A percentile compares a stretch with the other conserved stretches of the same genome.
phyloP scores from a whole-genome alignment of 1,140 invertebrate species.

The Xylocopa sonorina region DNA sequence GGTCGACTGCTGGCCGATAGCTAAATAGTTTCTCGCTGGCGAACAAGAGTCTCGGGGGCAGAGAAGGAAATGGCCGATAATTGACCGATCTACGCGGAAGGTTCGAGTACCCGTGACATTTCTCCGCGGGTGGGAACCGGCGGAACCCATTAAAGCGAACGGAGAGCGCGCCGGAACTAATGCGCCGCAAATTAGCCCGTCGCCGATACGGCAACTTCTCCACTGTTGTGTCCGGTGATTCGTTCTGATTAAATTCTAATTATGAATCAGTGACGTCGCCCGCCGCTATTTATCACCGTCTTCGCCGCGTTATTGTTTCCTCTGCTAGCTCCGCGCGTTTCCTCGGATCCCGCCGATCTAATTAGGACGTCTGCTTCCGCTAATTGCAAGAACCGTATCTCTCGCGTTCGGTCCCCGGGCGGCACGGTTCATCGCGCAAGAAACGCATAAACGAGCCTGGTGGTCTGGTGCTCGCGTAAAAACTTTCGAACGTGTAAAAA shows the following conservation, averaged over 20 bases:
- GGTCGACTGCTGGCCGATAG: background rate
- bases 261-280: conserved; percentile 30
- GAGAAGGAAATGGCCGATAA: conserved; percentile 17
- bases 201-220: conserved; percentile 44
- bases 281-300: conserved; percentile 34
- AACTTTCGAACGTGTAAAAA: too few relatives aligned
- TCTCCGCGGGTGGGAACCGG: conserved; percentile 16
- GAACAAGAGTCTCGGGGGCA: too few relatives aligned
- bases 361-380: background rate
- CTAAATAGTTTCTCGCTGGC: too few relatives aligned
- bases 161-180: conserved; percentile 28
- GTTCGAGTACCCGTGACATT: background rate
- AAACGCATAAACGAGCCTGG: too few relatives aligned
- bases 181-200: conserved; percentile 50
- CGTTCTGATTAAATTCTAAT: conserved; percentile 56
- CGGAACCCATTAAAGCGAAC: conserved; percentile 40
- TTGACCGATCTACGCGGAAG: conserved; percentile 6
- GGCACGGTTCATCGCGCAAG: too few relatives aligned
- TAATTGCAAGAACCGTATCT: too few relatives aligned
- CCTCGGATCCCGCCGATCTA: background rate
- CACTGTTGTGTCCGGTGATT: conserved; percentile 44
- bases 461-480: too few relatives aligned
- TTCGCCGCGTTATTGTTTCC: conserved; percentile 30
- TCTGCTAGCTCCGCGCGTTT: too few relatives aligned
- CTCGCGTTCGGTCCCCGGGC: too few relatives aligned